These are phyloP conservation scores for Bacillus rossius DNA, from an alignment of 1,140 invertebrate species.

Conservation along the genomic window DNA sequence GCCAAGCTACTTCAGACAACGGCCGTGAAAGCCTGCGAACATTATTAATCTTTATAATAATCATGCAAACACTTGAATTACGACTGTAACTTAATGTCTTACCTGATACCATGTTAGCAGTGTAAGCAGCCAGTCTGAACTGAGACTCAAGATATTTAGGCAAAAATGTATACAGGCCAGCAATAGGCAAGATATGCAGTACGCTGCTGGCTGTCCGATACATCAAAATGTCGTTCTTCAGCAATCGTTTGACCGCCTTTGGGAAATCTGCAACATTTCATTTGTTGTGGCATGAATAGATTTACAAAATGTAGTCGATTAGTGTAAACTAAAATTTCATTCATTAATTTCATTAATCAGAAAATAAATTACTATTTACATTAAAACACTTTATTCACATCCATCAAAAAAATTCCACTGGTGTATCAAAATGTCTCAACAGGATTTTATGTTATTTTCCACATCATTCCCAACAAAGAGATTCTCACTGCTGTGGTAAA, in stretches of 20 bases:
- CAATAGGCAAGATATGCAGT: constrained; percentile 83
- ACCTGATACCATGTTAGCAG: constrained; percentile 89
- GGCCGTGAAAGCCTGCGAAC: too few species aligned
- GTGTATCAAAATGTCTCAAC: too few species aligned
- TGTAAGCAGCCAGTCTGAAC: constrained; percentile 80
- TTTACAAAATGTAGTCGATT: background rate
- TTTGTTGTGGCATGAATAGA: too few species aligned
- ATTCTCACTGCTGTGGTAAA: too few species aligned
- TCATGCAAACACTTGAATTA: too few species aligned
- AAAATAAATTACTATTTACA: background rate
- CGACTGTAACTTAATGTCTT: too few species aligned
- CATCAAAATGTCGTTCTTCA: constrained; percentile 88
- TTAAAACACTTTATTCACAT: too few species aligned
- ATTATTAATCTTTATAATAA: too few species aligned
- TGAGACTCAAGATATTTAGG: constrained; percentile 92
- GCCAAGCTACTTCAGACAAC: too few species aligned
- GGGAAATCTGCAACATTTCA: constrained; percentile 68
- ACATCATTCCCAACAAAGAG: too few species aligned
- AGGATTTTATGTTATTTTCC: too few species aligned
- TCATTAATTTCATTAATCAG: background rate
- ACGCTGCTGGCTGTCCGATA: constrained; percentile 84
- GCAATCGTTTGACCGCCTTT: constrained; percentile 73
- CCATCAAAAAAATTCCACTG: too few species aligned
- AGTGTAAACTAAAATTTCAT: background rate
- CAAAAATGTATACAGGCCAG: constrained; percentile 87